Conservation (phyloP, 2,888 invertebrate species). For the Cecidostiba fungosa region DNA sequence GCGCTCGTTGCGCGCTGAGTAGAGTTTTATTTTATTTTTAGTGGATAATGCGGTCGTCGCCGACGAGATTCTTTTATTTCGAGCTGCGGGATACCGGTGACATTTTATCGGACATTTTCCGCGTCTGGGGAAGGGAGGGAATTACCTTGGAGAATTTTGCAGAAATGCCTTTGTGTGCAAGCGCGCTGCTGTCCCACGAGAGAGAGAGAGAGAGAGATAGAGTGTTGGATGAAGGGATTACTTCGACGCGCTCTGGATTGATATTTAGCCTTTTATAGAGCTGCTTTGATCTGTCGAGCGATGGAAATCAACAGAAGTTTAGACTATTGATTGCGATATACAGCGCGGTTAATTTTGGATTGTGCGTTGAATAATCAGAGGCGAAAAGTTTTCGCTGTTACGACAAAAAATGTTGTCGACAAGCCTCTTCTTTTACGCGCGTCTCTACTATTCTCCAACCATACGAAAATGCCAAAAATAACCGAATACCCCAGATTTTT, state of each 20-base stretch:
- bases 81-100: conserved; percentile 13
- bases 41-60: not conserved
- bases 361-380: not conserved
- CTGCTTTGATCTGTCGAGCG: not conserved
- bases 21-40: conserved; percentile 17
- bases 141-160: not conserved
- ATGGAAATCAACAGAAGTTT: too few relatives aligned
- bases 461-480: conserved; percentile 58
- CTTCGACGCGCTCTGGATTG: not conserved
- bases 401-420: conserved; percentile 47
- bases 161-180: conserved; percentile 6
- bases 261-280: not conserved
- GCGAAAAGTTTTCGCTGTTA: not conserved
- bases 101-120: conserved; percentile 13
- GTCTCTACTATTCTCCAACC: conserved; percentile 31
- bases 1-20: conserved; percentile 14
- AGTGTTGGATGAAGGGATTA: not conserved
- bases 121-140: not conserved
- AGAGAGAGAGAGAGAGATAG: not conserved
- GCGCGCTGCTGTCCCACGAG: not conserved
- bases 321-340: not conserved
- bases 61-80: conserved; percentile 1
- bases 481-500: conserved; percentile 62
- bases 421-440: conserved; percentile 54
- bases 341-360: not conserved